Evolutionary conservation across 2,797 vertebrate species (phyloP).

Genomic region (Zenarchopterus dispar): DNA sequence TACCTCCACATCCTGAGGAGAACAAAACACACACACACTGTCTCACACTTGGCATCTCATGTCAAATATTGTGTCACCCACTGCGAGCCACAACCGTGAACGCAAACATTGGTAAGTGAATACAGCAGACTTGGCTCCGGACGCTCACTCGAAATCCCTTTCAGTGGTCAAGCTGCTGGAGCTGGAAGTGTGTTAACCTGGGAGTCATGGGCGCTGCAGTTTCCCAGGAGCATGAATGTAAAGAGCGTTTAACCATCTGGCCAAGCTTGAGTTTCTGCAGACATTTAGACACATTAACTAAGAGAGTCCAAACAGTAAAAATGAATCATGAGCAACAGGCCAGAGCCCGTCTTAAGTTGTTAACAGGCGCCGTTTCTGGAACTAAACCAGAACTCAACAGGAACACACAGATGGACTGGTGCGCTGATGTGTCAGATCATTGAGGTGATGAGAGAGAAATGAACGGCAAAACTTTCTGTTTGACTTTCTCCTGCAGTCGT

Average conservation of each 20-base stretch:
- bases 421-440: too few species aligned
- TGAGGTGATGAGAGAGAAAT: too few species aligned
- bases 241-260: neutral
- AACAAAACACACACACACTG: conserved; percentile 45
- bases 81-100: conserved; percentile 42
- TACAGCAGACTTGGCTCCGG: conserved; percentile 45
- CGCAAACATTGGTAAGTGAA: conserved; percentile 63
- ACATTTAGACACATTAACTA: conserved; percentile 1
- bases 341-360: too few species aligned
- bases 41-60: conserved; percentile 67
- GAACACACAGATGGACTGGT: too few species aligned
- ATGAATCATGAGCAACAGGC: neutral
- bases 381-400: too few species aligned
- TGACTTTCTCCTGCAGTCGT: too few species aligned
- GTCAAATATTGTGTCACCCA: conserved; percentile 70
- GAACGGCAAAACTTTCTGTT: too few species aligned
- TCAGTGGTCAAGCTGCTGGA: conserved; percentile 31
- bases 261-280: conserved; percentile 1
- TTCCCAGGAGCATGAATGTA: conserved; percentile 17
- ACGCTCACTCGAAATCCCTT: conserved; percentile 37
- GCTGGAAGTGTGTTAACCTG: conserved; percentile 11
- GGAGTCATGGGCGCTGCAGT: conserved; percentile 7
- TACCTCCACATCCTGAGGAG: conserved; percentile 76
- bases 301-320: neutral
- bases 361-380: too few species aligned